Evolutionary conservation across 2,888 invertebrate species (phyloP), one percentile per base, ranked within the genome.

Genomic region (Flabesymbios commensalis): DNA sequence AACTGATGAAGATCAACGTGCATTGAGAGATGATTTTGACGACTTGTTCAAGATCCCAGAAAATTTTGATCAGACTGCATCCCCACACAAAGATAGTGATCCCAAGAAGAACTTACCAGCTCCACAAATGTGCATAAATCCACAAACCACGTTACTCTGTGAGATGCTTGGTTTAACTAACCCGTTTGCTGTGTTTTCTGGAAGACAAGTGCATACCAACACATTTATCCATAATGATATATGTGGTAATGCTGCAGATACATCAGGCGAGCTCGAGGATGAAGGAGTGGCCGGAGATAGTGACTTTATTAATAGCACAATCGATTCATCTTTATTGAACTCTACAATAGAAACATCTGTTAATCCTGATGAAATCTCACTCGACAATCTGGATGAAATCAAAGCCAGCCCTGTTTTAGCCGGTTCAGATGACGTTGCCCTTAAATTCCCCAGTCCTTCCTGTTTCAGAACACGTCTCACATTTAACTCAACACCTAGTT

Each of bases 21-120:
- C 84, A 22, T 83, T 94, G 3, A 74, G 85, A 0, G 82, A 85
- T 45, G 86, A 89, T 77, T 89, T 96, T 77, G 85, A 87, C 39
- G 85, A 86, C 55, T 85, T 89, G 73, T 83, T 95, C 52, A 81
- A 79, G 48, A 87, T 98, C 58, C 92, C 92, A 0, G 83, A 87
- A 0, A 91, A 90, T 83, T 99, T 99, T 84, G 85, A 85, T 22
- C 87, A 85, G 71, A 94, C 93, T 14, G 92, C 89, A 1, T 52
- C 36, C 2, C 39, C 59, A 31, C 22, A 49, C 22, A n/a, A n/a
- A n/a, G n/a, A n/a, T n/a, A n/a, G n/a, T n/a, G 49, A 49, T 32
- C 49, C 49, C 61, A 67, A 53, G 59, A 60, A 32, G 65, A 65
- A 5, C 33, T 14, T 59, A 1, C 63, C 63, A 14, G 42, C 66